These are phyloP conservation scores for Phyllotreta cruciferae DNA, from an alignment of 2,888 invertebrate genomes.

Conservation along the genomic window DNA sequence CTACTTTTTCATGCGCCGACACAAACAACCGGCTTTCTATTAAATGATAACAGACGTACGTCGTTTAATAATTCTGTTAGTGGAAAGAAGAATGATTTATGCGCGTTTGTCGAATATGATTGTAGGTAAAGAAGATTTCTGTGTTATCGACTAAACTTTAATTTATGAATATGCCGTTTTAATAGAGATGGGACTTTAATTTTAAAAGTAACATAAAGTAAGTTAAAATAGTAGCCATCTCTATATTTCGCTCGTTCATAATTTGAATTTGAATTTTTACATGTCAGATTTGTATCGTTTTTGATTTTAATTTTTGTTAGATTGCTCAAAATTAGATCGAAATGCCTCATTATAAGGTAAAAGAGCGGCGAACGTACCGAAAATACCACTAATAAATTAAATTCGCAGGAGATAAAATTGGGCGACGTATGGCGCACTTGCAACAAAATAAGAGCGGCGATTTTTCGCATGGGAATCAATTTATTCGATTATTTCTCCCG, in stretches of 20 bases:
- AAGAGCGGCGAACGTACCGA: not conserved
- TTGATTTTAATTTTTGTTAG: slow-evolving; percentile 3
- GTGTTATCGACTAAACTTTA: slow-evolving; percentile 15
- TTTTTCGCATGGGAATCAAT: slow-evolving; percentile 75
- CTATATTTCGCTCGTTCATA: too few species aligned
- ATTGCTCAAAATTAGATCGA: slow-evolving; percentile 24
- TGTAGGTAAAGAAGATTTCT: slow-evolving; percentile 6
- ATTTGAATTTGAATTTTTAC: too few species aligned
- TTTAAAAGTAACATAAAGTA: not conserved
- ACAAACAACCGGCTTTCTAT: slow-evolving; percentile 3
- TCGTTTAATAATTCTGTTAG: not conserved
- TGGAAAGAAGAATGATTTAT: not conserved
- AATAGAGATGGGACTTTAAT: not conserved
- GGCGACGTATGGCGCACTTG: slow-evolving; percentile 80
- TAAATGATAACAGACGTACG: not conserved
- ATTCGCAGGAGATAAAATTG: slow-evolving; percentile 60
- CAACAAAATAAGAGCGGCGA: slow-evolving; percentile 80
- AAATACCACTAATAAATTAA: not conserved
- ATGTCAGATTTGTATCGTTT: not conserved
- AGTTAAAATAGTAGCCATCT: too few species aligned
- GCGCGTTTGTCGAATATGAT: not conserved
- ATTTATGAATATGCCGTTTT: slow-evolving; percentile 1
- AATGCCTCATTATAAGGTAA: slow-evolving; percentile 52
- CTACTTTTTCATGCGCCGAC: slow-evolving; percentile 40
- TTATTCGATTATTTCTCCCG: slow-evolving; percentile 74